Conservation (phyloP, 2,888 invertebrate species). For the Brenthis ino region DNA sequence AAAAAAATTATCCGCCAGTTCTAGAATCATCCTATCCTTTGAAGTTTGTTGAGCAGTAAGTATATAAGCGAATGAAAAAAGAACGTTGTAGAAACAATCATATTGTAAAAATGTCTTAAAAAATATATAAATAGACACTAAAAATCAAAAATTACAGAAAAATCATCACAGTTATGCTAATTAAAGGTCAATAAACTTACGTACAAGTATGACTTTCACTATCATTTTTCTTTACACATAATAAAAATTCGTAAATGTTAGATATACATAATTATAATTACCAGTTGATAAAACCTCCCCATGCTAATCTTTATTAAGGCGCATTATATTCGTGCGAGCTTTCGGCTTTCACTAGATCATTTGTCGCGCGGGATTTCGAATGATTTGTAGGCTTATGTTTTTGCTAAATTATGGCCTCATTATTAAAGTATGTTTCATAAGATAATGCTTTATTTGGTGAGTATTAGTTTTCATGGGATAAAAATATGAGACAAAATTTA, state of each 20-base stretch:
- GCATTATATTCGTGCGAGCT: slow-evolving; percentile 62
- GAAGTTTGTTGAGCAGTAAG: too few species aligned
- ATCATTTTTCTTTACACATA: background rate
- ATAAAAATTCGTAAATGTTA: background rate
- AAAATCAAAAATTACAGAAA: too few species aligned
- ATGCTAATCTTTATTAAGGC: slow-evolving; percentile 75
- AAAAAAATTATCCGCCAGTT: too few species aligned
- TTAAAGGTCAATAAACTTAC: too few species aligned
- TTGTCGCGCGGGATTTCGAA: slow-evolving; percentile 56
- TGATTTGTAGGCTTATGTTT: slow-evolving; percentile 49
- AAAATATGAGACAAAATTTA: background rate
- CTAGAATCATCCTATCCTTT: too few species aligned
- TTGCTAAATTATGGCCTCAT: slow-evolving; percentile 15
- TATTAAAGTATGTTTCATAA: background rate
- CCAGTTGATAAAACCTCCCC: slow-evolving; percentile 45
- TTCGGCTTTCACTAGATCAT: slow-evolving; percentile 42
- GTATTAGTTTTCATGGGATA: background rate
- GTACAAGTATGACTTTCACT: too few species aligned
- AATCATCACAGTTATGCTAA: too few species aligned
- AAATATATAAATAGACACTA: too few species aligned
- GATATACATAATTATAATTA: slow-evolving; percentile 7
- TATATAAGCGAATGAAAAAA: too few species aligned
- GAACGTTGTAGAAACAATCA: too few species aligned
- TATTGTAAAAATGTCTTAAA: too few species aligned
- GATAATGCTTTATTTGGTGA: background rate